Evolutionary conservation across 2,888 invertebrate species (phyloP).

Genomic region (Chrysolina americana): DNA sequence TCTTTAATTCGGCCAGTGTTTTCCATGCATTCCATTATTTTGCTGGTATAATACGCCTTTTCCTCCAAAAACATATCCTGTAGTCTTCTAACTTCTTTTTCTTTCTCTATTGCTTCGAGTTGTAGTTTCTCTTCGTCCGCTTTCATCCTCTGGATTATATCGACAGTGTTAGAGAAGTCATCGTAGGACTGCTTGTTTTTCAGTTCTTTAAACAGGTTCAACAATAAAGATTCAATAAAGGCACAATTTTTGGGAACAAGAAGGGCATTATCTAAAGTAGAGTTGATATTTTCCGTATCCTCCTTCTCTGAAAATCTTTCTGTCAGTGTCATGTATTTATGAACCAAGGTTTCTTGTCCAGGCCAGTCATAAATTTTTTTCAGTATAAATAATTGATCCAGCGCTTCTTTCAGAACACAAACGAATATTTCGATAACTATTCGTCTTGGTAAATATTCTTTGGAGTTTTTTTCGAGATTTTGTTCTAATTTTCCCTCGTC

Average conservation of each 20-base stretch:
- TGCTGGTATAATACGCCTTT: constrained; percentile 40
- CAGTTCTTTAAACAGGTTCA: constrained; percentile 49
- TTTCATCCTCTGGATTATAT: constrained; percentile 44
- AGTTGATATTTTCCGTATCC: neutral
- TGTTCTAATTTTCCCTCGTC: neutral
- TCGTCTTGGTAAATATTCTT: constrained; percentile 31
- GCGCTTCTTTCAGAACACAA: constrained; percentile 44
- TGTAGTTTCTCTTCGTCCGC: constrained; percentile 46
- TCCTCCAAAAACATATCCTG: constrained; percentile 52
- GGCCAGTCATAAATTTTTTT: constrained; percentile 47
- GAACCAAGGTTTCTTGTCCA: constrained; percentile 33
- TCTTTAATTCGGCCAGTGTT: constrained; percentile 62
- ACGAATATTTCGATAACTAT: constrained; percentile 39
- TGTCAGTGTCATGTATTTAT: constrained; percentile 43
- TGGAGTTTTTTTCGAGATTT: neutral
- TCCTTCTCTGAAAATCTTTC: constrained; percentile 39
- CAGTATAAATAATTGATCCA: constrained; percentile 51
- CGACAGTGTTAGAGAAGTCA: constrained; percentile 47
- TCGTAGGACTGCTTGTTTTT: constrained; percentile 40
- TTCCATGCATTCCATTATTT: constrained; percentile 52
- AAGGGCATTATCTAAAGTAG: constrained; percentile 30
- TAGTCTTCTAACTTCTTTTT: constrained; percentile 48
- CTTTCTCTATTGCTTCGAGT: constrained; percentile 41
- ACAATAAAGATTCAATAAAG: constrained; percentile 47
- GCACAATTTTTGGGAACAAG: constrained; percentile 47